Conservation (phyloP, 2,113 vertebrate genomes). For the Cavia aperea region DNA sequence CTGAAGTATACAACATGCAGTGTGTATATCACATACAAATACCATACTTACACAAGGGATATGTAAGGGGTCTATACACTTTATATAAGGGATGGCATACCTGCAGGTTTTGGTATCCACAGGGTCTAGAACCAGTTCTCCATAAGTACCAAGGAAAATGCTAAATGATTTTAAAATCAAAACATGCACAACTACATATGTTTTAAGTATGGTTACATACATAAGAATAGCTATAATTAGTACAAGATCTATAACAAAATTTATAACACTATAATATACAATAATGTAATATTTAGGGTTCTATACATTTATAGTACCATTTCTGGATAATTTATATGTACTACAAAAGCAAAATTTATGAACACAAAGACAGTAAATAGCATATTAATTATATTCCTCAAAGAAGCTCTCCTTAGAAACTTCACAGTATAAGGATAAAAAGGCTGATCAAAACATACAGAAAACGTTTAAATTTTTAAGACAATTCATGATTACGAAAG, state of each 20-base stretch:
- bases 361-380: background rate
- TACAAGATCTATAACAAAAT: background rate
- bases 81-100: background rate
- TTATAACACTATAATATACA: background rate
- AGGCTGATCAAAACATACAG: background rate
- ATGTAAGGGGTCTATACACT: too few species aligned
- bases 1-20: background rate
- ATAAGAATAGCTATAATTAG: background rate
- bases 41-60: background rate
- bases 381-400: background rate
- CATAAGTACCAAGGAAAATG: background rate
- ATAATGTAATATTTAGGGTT: too few species aligned
- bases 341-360: background rate
- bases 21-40: background rate
- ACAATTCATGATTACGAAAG: background rate
- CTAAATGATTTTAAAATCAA: background rate
- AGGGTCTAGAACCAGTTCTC: background rate
- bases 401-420: background rate
- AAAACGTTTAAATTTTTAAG: background rate
- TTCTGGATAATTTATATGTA: background rate
- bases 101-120: background rate
- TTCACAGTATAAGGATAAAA: background rate
- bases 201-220: background rate
- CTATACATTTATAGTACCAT: background rate
- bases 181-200: slow-evolving; percentile 32